phyloP scores from a whole-genome alignment of 2,888 invertebrate species.

The Phyllotreta cruciferae region DNA sequence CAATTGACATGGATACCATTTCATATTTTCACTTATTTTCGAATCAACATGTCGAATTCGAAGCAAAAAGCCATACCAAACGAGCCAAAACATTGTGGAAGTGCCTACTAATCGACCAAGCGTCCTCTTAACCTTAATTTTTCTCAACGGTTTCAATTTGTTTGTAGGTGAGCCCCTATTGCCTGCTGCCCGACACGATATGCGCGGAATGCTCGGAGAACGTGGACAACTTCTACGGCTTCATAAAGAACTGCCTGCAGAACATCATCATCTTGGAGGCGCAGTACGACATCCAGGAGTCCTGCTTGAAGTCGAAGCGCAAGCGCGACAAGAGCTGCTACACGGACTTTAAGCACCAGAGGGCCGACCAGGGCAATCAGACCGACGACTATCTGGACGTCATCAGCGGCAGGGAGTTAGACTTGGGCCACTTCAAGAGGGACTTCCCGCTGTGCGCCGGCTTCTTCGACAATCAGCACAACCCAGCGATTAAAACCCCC shows the following conservation, averaged over 20 bases:
- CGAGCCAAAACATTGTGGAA: not conserved
- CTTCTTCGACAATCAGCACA: constrained; percentile 32
- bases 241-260: constrained; percentile 56
- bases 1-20: too few species aligned
- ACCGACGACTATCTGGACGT: constrained; percentile 52
- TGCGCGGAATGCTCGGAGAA: constrained; percentile 55
- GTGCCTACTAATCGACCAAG: constrained; percentile 3
- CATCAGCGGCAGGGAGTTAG: constrained; percentile 36
- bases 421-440: constrained; percentile 35
- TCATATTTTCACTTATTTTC: too few species aligned
- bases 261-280: constrained; percentile 57
- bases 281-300: constrained; percentile 56
- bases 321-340: constrained; percentile 61
- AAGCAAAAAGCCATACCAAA: constrained; percentile 8
- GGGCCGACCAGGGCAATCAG: constrained; percentile 53
- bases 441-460: constrained; percentile 36
- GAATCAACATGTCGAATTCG: too few species aligned
- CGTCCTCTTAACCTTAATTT: not conserved
- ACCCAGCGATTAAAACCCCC: constrained; percentile 20
- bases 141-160: constrained; percentile 5
- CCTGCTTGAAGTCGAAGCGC: constrained; percentile 56
- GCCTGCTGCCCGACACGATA: constrained; percentile 57
- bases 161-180: constrained; percentile 54
- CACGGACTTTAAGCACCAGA: constrained; percentile 55
- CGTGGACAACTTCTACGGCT: constrained; percentile 55